Evolutionary conservation across 2,113 vertebrate species (phyloP).

Genomic region (Neotragus moschatus): DNA sequence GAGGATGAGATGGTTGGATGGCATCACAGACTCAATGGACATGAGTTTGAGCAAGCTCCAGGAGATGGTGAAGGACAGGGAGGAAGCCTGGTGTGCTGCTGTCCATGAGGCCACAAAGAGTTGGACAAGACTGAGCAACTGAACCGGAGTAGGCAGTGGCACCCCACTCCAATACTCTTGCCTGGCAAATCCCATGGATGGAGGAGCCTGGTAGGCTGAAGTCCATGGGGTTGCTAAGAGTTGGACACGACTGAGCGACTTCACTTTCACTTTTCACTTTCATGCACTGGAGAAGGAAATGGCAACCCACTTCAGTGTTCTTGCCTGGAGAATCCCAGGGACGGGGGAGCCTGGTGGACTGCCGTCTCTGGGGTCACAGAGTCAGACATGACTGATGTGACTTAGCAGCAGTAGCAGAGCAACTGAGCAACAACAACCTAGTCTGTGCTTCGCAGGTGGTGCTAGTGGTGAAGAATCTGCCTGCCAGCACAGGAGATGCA

Average conservation of each 20-base stretch:
- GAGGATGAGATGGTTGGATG: background rate
- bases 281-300: no score
- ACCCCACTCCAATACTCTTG: no score
- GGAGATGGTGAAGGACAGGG: background rate
- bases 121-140: background rate
- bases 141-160: no score
- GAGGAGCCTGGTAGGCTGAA: no score
- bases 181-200: no score
- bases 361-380: background rate
- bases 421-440: accelerated
- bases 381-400: background rate
- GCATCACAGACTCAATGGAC: background rate
- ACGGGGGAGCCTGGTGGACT: background rate
- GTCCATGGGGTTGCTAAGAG: no score
- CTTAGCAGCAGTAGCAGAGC: no score
- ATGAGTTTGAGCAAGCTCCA: background rate
- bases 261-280: no score
- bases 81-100: background rate
- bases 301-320: no score
- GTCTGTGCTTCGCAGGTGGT: background rate
- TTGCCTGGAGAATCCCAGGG: no score
- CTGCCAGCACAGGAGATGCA: background rate
- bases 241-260: no score
- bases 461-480: background rate
- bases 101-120: background rate